Evolutionary conservation across 2,797 vertebrate genomes (phyloP).

Genomic region (Characodon lateralis): DNA sequence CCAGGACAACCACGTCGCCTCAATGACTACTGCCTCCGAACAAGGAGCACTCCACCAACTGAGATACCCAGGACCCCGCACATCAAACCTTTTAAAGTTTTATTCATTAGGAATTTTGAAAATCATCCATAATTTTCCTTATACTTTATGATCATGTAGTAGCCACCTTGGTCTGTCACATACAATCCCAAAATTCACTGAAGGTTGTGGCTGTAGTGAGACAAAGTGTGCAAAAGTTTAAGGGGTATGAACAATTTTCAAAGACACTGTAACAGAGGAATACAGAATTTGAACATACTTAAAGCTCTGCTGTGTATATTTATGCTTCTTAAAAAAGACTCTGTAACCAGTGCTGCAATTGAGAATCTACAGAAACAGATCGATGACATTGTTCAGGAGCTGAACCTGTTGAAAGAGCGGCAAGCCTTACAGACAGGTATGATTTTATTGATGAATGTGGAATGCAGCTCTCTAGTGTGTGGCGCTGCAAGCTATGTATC

Average conservation of each 20-base stretch:
- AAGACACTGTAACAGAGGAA: not conserved
- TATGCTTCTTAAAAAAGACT: slow-evolving; percentile 54
- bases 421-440: slow-evolving; percentile 93
- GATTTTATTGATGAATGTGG: not conserved
- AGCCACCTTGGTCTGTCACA: not conserved
- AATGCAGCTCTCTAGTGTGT: not conserved
- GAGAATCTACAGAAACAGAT: slow-evolving; percentile 90
- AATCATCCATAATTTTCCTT: not conserved
- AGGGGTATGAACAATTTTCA: too few relatives aligned
- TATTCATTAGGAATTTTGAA: not conserved
- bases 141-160: not conserved
- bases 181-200: not conserved
- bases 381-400: slow-evolving; percentile 85
- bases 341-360: slow-evolving; percentile 80
- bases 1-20: too few relatives aligned
- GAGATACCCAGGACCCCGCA: not conserved
- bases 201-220: not conserved
- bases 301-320: not conserved
- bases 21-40: too few relatives aligned
- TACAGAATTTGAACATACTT: not conserved
- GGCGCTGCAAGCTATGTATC: not conserved
- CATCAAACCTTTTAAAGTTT: not conserved
- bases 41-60: too few relatives aligned
- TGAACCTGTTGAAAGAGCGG: slow-evolving; percentile 90
- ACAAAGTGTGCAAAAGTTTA: not conserved